Base-by-base conservation (phyloP, 2,888 invertebrate species). In the Apotomis betuletana region DNA sequence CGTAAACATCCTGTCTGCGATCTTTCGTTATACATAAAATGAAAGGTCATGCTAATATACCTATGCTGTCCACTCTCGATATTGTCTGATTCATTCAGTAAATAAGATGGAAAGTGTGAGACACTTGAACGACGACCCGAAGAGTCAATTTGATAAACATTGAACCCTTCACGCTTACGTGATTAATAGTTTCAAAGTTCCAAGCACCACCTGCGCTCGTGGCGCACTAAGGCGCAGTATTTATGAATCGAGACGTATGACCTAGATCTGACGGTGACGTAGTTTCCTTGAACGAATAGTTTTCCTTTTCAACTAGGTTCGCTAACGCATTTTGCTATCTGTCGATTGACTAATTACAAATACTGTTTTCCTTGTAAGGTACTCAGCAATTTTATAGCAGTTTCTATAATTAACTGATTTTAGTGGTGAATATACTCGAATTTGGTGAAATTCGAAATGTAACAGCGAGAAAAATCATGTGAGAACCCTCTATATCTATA, bases 241-340 rank as follows among this genome's bases (percentile, higher is more conserved):
- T 46, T 49, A 60, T 36, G 27, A 61, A 49, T 49, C 15, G 36
- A 58, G 58, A 58, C 38, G 38, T 38, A 27, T 57, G 57, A 46
- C 65, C 65, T 65, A 65, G 65, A 15, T 13, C 4, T 9, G 9
- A 49, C 49, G 9, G 9, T 54, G 65, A 46, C 65, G 65, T n/a
- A n/a, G 54, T 44, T 65, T 59, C 59, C 59, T 60, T 59, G 65
- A 46, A 57, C 36, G 27, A 46, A 13, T 49, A 57, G 36, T 62
- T 65, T 65, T 65, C 27, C 65, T 36, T 9, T 63, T 36, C 36
- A 4, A 10, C 13, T 46, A 58, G 9, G 8, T 51, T 38, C 49
- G 27, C 36, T 49, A 49, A 49, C 36, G 12, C 5, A 49, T 49
- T 49, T 13, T 41, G 13, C 36, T 10, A 13, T 63, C 4, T 13